Base-by-base conservation (phyloP, 2,113 vertebrate genomes). In the Atrichornis clamosus region DNA sequence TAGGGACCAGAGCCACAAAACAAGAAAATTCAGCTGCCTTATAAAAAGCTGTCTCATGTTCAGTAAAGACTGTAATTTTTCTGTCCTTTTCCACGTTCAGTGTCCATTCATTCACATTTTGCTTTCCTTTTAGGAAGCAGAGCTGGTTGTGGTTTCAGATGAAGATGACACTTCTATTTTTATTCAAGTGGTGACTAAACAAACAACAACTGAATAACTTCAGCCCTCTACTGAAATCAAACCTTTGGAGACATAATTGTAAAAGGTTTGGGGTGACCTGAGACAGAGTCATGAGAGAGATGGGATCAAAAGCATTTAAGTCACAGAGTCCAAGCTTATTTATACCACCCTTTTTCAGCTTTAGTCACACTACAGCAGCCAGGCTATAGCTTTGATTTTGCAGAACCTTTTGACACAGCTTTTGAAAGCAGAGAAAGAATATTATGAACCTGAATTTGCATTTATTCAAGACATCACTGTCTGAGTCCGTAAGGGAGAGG, bases 31-130 rank as follows among this genome's bases (percentile, higher is more conserved):
- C 53, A 86, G 6, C 18, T 67, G 24, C 16, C 18, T 75, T 49
- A 79, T 69, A 0, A 53, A 53, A 77, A 91, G 7, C 14, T 30
- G 39, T 23, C 7, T 52, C 11, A 33, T 32, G 11, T 47, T 86
- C 30, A 70, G 10, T 18, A 15, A 72, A 44, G 44, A 47, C 11
- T 0, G 0, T 12, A 2, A 3, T 70, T 67, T 10, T 82, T 65
- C 32, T 73, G 32, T 56, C 18, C 10, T 89, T 74, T 78, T 72
- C 30, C 7, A 15, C 1, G 2, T 21, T 37, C 1, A 1, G 2
- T 11, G 8, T 50, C 46, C 26, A 27, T 23, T 14, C 8, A 39
- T 33, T 35, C 7, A 2, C 23, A 35, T 64, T 83, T 73, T 85
- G 11, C 20, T 50, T 59, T 63, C 42, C 15, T 30, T 81, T 72